Base-by-base conservation (phyloP, 1,140 invertebrate species). In the Drosophila auraria region DNA sequence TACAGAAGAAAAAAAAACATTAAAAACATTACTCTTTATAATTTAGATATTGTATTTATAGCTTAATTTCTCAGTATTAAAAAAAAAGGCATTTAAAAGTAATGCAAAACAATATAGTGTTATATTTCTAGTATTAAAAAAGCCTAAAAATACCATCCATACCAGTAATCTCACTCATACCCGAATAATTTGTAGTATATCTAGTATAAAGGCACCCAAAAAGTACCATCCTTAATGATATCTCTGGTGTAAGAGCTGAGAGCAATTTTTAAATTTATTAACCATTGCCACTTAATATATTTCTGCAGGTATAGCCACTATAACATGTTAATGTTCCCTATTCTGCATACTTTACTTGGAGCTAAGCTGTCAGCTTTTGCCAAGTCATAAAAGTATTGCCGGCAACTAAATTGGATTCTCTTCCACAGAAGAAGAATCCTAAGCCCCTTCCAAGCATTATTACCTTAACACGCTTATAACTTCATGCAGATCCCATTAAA, bases 401-500 rank as follows among this genome's bases (percentile, higher is more conserved):
- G 42, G 56, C 49, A 66, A 66, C 25, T 61, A 66, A 49, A 49
- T 47, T 66, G 23, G n/a, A 61, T 49, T n/a, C 30, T 38, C 42
- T 57, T 20, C 33, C 14, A 25, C n/a, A 17, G 17, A 30, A 53
- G 56, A 30, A 25, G 33, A 11, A 64, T 57, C 25, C 57, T 44
- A 38, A 40, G 47, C 33, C 33, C 38, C 45, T 11, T 6, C n/a
- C 38, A 15, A 27, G 33, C 49, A 33, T 14, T 30, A 27, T 40
- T 44, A 44, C 38, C 14, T 23, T 57, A 57, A 38, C 51, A 44
- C 68, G 63, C 27, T 40, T 47, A 42, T 54, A 50, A 17, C 42
- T 78, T 25, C 51, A 58, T 61, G 68, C 50, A 57, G 53, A 40
- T 38, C 59, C 62, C 53, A 79, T 81, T 79, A 63, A 62, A 80